Conservation (phyloP, 2,888 invertebrate genomes). For the Pyralis farinalis region DNA sequence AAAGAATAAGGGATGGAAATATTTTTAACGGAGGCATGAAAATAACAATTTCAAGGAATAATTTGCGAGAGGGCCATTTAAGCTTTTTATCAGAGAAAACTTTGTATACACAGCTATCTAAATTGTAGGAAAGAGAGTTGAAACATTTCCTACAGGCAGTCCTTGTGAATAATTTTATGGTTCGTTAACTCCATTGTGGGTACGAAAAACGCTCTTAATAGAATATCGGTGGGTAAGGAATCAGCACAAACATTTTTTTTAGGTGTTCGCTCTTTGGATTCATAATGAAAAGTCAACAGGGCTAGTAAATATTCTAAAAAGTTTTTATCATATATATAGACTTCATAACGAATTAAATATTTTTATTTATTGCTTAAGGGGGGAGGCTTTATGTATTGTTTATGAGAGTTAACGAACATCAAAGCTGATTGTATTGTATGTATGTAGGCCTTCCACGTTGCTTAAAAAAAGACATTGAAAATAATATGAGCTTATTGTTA, state of each 20-base stretch:
- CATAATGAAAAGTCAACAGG: constrained; percentile 56
- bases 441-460: no score
- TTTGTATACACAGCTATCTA: constrained; percentile 72
- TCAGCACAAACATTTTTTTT: constrained; percentile 30
- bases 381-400: no score
- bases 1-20: constrained; percentile 53
- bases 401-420: no score
- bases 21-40: constrained; percentile 53
- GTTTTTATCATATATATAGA: no score
- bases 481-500: no score
- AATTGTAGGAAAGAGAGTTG: constrained; percentile 51
- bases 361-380: no score
- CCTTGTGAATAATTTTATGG: constrained; percentile 68
- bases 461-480: no score
- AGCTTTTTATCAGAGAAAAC: constrained; percentile 72
- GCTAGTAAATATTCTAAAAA: constrained; percentile 6
- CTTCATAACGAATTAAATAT: no score
- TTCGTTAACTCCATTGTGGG: constrained; percentile 69
- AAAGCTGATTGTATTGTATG: no score
- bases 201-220: constrained; percentile 54
- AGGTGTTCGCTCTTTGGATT: constrained; percentile 21
- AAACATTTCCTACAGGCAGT: constrained; percentile 59
- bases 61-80: constrained; percentile 69
- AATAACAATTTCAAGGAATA: constrained; percentile 72
- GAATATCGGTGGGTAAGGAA: constrained; percentile 29